phyloP scores from a whole-genome alignment of 2,113 vertebrate species.

The Smithornis capensis region DNA sequence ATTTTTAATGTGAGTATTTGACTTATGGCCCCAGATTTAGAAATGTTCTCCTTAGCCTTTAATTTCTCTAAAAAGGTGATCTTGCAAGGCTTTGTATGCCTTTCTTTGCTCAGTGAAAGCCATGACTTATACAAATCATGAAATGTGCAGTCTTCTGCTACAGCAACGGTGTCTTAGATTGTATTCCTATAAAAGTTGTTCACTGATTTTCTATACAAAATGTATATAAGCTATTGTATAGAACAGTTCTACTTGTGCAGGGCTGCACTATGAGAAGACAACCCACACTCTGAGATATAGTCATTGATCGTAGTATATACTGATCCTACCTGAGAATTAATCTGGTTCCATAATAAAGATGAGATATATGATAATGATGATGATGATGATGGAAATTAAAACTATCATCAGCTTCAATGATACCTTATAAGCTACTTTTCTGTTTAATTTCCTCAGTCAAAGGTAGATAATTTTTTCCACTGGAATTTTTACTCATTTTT shows the following conservation, averaged over 20 bases:
- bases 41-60: background rate
- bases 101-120: background rate
- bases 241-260: background rate
- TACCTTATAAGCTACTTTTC: background rate
- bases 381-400: background rate
- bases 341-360: background rate
- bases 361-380: background rate
- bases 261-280: background rate
- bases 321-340: background rate
- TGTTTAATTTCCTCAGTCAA: background rate
- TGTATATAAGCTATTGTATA: fast-evolving
- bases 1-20: background rate
- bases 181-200: background rate
- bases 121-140: background rate
- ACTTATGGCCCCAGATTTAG: background rate
- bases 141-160: background rate
- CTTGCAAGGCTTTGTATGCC: fast-evolving
- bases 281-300: too few relatives aligned
- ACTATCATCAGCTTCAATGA: background rate
- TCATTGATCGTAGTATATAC: background rate
- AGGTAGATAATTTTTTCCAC: background rate
- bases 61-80: background rate
- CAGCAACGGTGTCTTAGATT: background rate
- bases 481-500: background rate
- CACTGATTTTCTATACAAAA: background rate